Evolutionary conservation across 2,113 vertebrate genomes (phyloP), one percentile per base, ranked within the genome.

Genomic region (Platysternon megacephalum): DNA sequence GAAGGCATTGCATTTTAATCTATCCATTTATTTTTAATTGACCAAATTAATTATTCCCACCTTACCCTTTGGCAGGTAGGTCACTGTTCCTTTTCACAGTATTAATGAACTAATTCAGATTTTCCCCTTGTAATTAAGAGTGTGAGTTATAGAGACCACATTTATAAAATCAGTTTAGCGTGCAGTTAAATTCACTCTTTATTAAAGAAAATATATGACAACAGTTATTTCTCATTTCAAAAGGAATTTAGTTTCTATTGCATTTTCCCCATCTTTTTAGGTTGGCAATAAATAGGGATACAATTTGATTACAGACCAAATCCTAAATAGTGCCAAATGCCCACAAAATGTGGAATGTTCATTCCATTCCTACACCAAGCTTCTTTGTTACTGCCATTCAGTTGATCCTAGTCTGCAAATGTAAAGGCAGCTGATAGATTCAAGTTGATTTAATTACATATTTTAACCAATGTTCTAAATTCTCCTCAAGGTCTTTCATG

Each of bases 1-100:
- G 94, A 97, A 94, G 88, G 39, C 78, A 97, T 94, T 97, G 90
- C 91, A 93, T 98, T 98, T 98, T 97, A 98, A 98, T 98, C 98
- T 97, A 98, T 97, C 97, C 88, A 87, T 97, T 98, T 97, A 97
- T 94, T 98, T 98, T 96, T 98, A 98, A 98, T 98, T 98, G 97
- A 97, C 96, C 97, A 98, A 97, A 98, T 98, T 98, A 98, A 98
- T 98, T 98, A 98, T 98, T 98, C 98, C 97, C 97, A 98, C 98
- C 98, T 98, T 98, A 98, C 93, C 96, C 90, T 96, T 98, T 98
- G 98, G 97, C 98, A 98, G 97, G 94, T 98, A 98, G 98, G 98
- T 98, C 98, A 98, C 94, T 93, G 96, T 91, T 98, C 97, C 97
- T 98, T 98, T 98, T 98, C 97, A 97, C 80, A 86, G 91, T 95